Evolutionary conservation across 2,888 invertebrate genomes (phyloP).

Genomic region (Temnothorax unifasciatus): DNA sequence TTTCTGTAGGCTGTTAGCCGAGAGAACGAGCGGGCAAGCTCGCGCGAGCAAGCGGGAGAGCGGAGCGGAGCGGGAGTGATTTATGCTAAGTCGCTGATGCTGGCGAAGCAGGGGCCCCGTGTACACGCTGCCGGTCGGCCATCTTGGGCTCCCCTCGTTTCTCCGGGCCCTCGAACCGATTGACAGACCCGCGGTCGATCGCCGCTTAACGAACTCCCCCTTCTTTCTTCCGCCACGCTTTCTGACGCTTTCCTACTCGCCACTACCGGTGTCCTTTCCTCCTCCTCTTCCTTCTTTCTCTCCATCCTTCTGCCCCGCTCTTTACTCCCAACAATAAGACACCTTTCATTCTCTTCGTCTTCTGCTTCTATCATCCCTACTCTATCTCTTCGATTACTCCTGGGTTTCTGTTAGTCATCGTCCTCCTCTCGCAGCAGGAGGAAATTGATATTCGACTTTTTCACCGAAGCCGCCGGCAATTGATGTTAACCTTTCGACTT

Average conservation of each 20-base stretch:
- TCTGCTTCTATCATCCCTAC: slow-evolving; percentile 39
- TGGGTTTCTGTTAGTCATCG: slow-evolving; percentile 54
- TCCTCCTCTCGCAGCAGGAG: slow-evolving; percentile 53
- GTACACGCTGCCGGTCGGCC: slow-evolving; percentile 76
- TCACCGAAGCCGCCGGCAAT: slow-evolving; percentile 43
- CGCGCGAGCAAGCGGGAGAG: slow-evolving; percentile 56
- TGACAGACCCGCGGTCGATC: slow-evolving; percentile 74
- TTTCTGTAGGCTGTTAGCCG: slow-evolving; percentile 72
- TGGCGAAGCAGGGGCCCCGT: slow-evolving; percentile 81
- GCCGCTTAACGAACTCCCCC: slow-evolving; percentile 73
- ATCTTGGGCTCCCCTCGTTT: slow-evolving; percentile 77
- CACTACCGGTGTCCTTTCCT: slow-evolving; percentile 45
- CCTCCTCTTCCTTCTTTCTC: not conserved
- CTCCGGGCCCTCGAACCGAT: slow-evolving; percentile 73
- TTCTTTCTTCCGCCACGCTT: slow-evolving; percentile 64
- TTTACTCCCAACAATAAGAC: slow-evolving; percentile 48
- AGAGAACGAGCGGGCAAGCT: slow-evolving; percentile 57
- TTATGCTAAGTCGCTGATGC: slow-evolving; percentile 85
- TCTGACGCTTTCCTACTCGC: slow-evolving; percentile 44
- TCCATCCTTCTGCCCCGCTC: not conserved
- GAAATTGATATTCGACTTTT: slow-evolving; percentile 57
- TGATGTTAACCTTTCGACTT: slow-evolving; percentile 52
- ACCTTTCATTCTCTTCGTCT: slow-evolving; percentile 52
- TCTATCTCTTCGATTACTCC: slow-evolving; percentile 41
- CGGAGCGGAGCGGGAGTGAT: slow-evolving; percentile 83